These are phyloP conservation scores for Rhombomys opimus DNA, from an alignment of 2,113 vertebrate genomes.

Conservation along the genomic window DNA sequence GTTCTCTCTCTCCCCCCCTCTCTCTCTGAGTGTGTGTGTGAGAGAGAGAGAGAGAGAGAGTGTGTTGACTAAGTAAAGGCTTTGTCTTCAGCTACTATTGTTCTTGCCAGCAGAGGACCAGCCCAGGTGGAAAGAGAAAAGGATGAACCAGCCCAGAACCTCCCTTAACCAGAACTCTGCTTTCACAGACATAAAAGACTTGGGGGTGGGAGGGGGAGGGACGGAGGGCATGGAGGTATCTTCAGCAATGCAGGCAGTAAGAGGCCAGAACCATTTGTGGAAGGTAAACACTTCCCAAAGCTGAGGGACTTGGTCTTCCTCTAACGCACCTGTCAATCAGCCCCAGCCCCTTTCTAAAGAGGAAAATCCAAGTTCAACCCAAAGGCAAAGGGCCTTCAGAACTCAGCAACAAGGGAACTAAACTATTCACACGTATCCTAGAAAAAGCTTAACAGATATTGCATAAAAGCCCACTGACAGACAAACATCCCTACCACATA, in stretches of 20 bases:
- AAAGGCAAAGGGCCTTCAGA: neutral
- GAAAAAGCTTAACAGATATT: neutral
- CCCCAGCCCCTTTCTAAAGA: neutral
- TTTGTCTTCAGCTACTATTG: slow-evolving; percentile 72
- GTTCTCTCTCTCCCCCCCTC: neutral
- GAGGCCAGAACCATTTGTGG: slow-evolving; percentile 70
- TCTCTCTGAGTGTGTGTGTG: neutral
- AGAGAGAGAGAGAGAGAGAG: neutral
- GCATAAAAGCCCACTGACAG: neutral
- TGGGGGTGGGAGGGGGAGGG: neutral
- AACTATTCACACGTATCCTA: neutral
- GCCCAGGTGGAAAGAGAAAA: slow-evolving; percentile 67
- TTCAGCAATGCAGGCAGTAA: slow-evolving; percentile 68
- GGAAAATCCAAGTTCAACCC: neutral
- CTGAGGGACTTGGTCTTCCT: slow-evolving; percentile 37
- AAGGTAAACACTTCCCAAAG: slow-evolving; percentile 22
- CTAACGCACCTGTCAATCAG: slow-evolving; percentile 55
- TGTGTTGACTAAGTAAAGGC: slow-evolving; percentile 60
- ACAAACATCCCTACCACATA: neutral
- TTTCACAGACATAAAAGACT: slow-evolving; percentile 31
- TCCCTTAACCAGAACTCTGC: slow-evolving; percentile 64
- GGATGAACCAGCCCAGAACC: slow-evolving; percentile 57
- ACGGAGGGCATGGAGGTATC: neutral
- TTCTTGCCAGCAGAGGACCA: slow-evolving; percentile 58
- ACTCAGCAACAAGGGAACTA: neutral